Conservation (phyloP, 2,797 vertebrate species). For the Enteromius fasciolatus region DNA sequence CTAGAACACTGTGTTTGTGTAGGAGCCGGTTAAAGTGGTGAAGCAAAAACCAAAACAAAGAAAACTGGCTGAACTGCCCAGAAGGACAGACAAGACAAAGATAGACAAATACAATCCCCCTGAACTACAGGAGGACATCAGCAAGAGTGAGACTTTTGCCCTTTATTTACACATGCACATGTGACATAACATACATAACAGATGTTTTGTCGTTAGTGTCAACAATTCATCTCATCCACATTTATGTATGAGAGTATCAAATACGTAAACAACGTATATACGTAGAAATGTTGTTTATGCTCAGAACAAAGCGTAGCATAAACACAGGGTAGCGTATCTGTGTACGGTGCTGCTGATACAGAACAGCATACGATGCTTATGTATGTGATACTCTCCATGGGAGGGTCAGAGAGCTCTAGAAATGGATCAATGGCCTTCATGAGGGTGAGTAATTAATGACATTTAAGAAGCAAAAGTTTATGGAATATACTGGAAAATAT, state of each 20-base stretch:
- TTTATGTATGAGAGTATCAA: too few species aligned
- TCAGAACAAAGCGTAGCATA: too few species aligned
- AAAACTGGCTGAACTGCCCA: slow-evolving; percentile 76
- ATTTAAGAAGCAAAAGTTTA: neutral
- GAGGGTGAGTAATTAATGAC: too few species aligned
- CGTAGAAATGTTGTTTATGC: too few species aligned
- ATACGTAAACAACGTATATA: too few species aligned
- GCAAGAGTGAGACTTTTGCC: slow-evolving; percentile 77
- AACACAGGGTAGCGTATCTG: too few species aligned
- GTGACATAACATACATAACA: neutral
- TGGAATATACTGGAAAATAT: neutral
- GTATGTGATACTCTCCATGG: too few species aligned
- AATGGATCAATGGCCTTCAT: too few species aligned
- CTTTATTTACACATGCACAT: neutral
- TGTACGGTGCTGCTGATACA: too few species aligned
- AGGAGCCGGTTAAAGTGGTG: slow-evolving; percentile 91
- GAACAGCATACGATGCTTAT: too few species aligned
- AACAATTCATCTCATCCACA: too few species aligned
- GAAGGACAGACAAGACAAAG: slow-evolving; percentile 80
- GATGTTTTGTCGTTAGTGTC: neutral
- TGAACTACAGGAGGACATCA: slow-evolving; percentile 82
- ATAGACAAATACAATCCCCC: slow-evolving; percentile 80
- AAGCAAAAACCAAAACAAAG: slow-evolving; percentile 80
- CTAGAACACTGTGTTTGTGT: neutral
- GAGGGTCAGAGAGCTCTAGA: too few species aligned